Evolutionary conservation across 2,113 vertebrate species (phyloP), one percentile per base, ranked within the genome.

Genomic region (Lagopus muta): DNA sequence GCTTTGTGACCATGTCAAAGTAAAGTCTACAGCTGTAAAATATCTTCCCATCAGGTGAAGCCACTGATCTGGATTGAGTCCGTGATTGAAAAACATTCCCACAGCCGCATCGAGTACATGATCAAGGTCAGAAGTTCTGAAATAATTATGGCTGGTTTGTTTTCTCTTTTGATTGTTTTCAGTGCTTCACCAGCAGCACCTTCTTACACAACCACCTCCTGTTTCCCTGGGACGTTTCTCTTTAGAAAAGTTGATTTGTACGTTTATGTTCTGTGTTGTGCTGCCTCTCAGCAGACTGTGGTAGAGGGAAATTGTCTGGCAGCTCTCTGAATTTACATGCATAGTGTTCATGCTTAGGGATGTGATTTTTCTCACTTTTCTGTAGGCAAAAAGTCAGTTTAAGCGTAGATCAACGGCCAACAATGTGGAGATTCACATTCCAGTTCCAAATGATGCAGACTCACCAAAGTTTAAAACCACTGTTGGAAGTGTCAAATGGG

Each of bases 401-500:
- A 99, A 99, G 76, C 98, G 99, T 42, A 97, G 99, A 43, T 99
- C 99, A 21, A 99, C 99, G 1, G 99, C 99, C 97, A 99, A 99
- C 98, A 99, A 99, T 0, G 99, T 99, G 96, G 99, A 99, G 97
- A 99, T 99, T 96, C 99, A 99, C 97, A 99, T 99, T 96, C 99
- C 99, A 0, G 99, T 99, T 55, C 99, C 99, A 78, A 99, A 99
- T 0, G 99, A 99, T 2, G 99, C 99, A 0, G 99, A 99, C 96
- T 99, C 99, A 2, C 99, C 99, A 88, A 99, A 99, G 96, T 99
- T 99, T 92, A 99, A 99, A 98, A 99, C 99, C 80, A 99, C 99
- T 1, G 99, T 99, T 94, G 99, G 99, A 75, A 99, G 98, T 22
- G 99, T 99, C 90, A 99, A 99, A 96, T 99, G 99, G 99, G 99